A percentile compares a stretch with the other conserved stretches of the same genome.
These are phyloP conservation scores for Daphoenositta chrysoptera DNA, from an alignment of 2,113 vertebrate species.

Conservation along the genomic window DNA sequence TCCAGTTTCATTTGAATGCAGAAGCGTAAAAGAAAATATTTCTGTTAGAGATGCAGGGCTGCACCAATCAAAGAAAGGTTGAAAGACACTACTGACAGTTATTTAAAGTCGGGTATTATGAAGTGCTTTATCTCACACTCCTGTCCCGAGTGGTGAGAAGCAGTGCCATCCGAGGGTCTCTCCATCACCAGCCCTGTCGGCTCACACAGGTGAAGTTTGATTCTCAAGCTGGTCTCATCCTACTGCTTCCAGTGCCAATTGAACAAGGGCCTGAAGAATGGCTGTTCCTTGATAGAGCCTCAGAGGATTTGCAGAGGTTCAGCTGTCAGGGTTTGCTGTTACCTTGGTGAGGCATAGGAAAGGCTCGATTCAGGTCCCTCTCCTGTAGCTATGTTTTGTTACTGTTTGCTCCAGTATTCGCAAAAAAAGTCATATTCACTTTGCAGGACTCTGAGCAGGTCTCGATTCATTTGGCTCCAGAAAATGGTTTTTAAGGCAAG, in stretches of 20 bases:
- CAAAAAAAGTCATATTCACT: neutral
- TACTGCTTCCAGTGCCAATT: neutral
- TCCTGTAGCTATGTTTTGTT: neutral
- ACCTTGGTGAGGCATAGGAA: neutral
- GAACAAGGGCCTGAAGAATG: neutral
- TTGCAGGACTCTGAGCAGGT: neutral
- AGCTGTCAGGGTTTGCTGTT: neutral
- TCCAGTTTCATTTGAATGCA: neutral
- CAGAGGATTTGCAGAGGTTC: neutral
- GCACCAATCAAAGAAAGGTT: neutral
- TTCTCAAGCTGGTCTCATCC: neutral
- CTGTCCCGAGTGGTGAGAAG: neutral
- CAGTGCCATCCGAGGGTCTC: fast-evolving
- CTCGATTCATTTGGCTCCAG: neutral
- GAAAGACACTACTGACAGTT: neutral
- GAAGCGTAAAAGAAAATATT: neutral
- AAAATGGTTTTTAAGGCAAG: neutral
- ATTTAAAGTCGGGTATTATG: neutral
- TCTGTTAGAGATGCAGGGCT: neutral
- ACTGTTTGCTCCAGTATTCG: neutral
- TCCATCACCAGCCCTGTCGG: neutral
- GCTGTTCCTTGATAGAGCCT: fast-evolving
- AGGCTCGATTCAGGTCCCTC: neutral
- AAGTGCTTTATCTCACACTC: neutral
- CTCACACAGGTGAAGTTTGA: neutral